phyloP scores from a whole-genome alignment of 2,888 invertebrate species.

The Liposcelis brunnea region DNA sequence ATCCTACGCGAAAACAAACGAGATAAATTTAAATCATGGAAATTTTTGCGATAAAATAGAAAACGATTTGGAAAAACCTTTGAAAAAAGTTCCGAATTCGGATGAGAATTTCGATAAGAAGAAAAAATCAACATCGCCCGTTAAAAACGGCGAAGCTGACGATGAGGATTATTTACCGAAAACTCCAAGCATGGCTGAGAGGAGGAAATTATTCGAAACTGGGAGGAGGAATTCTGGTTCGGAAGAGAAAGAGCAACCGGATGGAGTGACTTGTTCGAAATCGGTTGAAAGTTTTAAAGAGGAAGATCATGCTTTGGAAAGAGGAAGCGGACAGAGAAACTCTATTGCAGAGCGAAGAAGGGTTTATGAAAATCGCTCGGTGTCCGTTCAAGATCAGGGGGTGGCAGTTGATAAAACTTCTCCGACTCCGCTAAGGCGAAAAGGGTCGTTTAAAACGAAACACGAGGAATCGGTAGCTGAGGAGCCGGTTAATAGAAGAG shows the following conservation, averaged over 20 bases:
- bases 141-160: conserved; percentile 18
- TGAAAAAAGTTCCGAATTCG: conserved; percentile 1
- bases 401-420: conserved; percentile 44
- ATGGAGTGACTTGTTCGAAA: conserved; percentile 12
- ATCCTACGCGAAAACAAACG: too few species aligned
- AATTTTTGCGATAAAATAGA: background rate
- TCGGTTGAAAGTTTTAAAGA: conserved; percentile 1
- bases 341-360: conserved; percentile 64
- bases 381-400: conserved; percentile 38
- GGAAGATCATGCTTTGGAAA: conserved; percentile 17
- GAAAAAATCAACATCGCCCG: background rate
- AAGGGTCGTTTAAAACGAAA: conserved; percentile 18
- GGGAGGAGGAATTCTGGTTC: conserved; percentile 8
- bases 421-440: conserved; percentile 46
- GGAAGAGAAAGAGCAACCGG: conserved; percentile 8
- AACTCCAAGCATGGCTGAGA: conserved; percentile 61
- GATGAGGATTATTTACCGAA: conserved; percentile 40
- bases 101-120: too few species aligned
- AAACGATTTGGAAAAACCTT: conserved; percentile 2
- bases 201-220: conserved; percentile 53
- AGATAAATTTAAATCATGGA: background rate
- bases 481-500: background rate
- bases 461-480: conserved; percentile 11
- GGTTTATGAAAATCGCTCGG: conserved; percentile 58
- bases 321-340: conserved; percentile 42